phyloP scores from a whole-genome alignment of 2,113 vertebrate genomes.

The Rallus limicola region DNA sequence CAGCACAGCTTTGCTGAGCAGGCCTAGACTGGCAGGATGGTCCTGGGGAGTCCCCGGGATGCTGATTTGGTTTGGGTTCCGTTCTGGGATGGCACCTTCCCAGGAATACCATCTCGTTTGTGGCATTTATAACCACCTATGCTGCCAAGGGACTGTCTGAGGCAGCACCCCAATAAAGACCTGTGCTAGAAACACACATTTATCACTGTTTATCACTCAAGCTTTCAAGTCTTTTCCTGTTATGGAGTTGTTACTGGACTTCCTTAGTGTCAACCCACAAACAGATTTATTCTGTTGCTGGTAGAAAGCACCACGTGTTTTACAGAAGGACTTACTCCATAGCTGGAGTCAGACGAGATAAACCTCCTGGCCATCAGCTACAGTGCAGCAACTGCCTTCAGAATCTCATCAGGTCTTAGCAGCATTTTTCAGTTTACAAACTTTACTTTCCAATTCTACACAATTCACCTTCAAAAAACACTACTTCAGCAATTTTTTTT shows the following conservation, averaged over 20 bases:
- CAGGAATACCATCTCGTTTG: background rate
- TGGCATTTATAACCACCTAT: background rate
- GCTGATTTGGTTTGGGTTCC: background rate
- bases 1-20: background rate
- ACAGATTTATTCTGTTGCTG: background rate
- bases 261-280: background rate
- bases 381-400: background rate
- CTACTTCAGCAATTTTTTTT: background rate
- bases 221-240: background rate
- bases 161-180: background rate
- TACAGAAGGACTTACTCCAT: background rate
- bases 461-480: background rate
- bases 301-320: background rate
- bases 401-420: background rate
- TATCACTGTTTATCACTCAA: background rate
- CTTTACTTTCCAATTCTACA: background rate
- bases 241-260: background rate
- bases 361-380: background rate
- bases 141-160: background rate
- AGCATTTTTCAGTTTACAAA: background rate
- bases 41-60: background rate
- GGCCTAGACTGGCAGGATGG: background rate
- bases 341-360: background rate
- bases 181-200: fast-evolving
- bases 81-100: background rate